These are phyloP conservation scores for Cladopsammia gracilis DNA, from an alignment of 64 coral and sea anemone genomes.

Conservation along the genomic window DNA sequence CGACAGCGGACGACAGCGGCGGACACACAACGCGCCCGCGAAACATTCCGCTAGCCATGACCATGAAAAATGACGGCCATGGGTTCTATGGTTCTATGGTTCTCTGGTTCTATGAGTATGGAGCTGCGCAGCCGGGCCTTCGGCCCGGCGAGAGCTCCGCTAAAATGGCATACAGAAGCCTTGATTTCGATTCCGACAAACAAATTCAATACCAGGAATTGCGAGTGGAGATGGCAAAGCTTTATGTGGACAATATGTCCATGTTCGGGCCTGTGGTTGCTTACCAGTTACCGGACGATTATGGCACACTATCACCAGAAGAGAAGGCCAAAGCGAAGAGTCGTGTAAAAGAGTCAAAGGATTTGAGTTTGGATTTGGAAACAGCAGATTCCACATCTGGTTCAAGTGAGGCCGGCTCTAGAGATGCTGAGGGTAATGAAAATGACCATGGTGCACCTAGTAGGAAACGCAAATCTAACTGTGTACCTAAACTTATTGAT, in stretches of 20 bases:
- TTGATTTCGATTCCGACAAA: slow-evolving; percentile 53
- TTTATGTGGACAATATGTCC: slow-evolving; percentile 7
- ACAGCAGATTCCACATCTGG: not conserved
- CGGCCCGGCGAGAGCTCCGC: no score
- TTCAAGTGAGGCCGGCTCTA: slow-evolving; percentile 24
- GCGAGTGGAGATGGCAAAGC: slow-evolving; percentile 19
- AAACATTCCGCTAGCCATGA: no score
- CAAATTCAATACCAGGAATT: no score
- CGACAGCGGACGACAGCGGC: no score
- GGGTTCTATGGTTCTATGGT: no score
- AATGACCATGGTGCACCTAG: slow-evolving; percentile 9
- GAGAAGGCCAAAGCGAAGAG: slow-evolving; percentile 9
- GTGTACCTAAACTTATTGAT: slow-evolving; percentile 55
- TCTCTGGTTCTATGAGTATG: no score
- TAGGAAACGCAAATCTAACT: slow-evolving; percentile 19
- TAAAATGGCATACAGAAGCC: slow-evolving; percentile 48
- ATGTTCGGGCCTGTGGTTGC: slow-evolving; percentile 24
- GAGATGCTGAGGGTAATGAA: slow-evolving; percentile 14
- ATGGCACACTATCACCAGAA: slow-evolving; percentile 26
- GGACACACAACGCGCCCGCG: no score
- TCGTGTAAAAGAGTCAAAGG: slow-evolving; percentile 27
- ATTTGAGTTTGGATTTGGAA: slow-evolving; percentile 26
- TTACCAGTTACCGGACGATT: slow-evolving; percentile 36
- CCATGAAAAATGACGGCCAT: no score
- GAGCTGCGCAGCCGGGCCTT: no score